Evolutionary conservation across 2,113 vertebrate genomes (phyloP), one percentile per base, ranked within the genome.

Genomic region (Hystrix cristata): DNA sequence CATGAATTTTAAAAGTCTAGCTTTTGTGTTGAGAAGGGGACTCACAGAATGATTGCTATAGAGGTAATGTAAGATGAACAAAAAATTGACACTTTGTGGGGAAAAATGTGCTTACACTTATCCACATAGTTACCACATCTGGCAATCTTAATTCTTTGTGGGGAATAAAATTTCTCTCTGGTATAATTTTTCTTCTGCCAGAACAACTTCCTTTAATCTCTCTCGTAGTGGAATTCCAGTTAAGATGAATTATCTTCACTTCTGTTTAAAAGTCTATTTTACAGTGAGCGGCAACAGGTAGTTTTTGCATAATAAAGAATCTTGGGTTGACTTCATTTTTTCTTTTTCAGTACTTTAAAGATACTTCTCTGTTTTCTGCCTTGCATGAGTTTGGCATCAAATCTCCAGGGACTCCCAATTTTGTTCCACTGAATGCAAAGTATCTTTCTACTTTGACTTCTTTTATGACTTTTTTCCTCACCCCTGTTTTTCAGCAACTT

Each of bases 251-350:
- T 86, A 38, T 71, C 14, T 87, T 51, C 51, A 13, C 4, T 64
- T 59, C 69, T 79, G 18, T 95, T 60, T 95, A 76, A 94, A 82
- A n/a, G n/a, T 51, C 55, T n/a, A 55, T 46, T 90, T 79, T 18
- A 43, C 31, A 79, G 27, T 84, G 3, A 64, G 43, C 43, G 29
- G 2, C 60, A 69, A 80, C 85, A 71, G 9, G 9, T 53, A 53
- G 65, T 38, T 89, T 85, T 55, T 91, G 64, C 55, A 34, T 7
- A 53, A 27, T 13, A 86, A 48, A 46, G n/a, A 72, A 53, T 64
- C 64, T 10, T 38, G 67, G 16, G 29, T 51, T 57, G 29, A 51
- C 29, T 48, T 88, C 46, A 43, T 34, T 48, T 74, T 55, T 84
- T 38, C 69, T 55, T 21, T 31, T 69, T 69, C 53, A 9, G 43